Evolutionary conservation across 2,888 invertebrate genomes (phyloP), one percentile per base, ranked within the genome.

Genomic region (Bibio marci): DNA sequence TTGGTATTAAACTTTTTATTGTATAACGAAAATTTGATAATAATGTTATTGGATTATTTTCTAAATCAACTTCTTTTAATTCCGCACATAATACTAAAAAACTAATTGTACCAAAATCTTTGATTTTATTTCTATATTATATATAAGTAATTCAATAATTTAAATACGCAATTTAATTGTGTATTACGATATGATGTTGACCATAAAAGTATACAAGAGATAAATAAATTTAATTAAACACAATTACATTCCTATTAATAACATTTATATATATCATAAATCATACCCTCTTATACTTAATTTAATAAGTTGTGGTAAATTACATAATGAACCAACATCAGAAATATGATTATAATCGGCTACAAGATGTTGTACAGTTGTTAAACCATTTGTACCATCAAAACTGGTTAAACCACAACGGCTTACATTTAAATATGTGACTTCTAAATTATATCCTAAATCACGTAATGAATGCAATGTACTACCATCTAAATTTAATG

Each of bases 311-410:
- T 62, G 46, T 1, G 56, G 44, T 18, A 80, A 55, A 15, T 70
- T 72, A 1, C 71, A 66, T 41, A 77, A 62, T 0, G 75, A 71
- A 31, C 71, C 70, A 33, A 77, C 57, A 42, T 77, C 71, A 38
- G 64, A 66, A 10, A 80, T 65, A 38, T 63, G 63, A 53, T 80
- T 80, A 35, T 70, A 68, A 32, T 71, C 64, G 0, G 76, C 78
- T 46, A 72, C 63, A 11, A 80, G 58, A 40, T 73, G 73, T 35
- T 69, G 65, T 14, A 80, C 52, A 18, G 65, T 65, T 4, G 71
- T 66, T 41, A 80, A 53, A 0, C 76, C 75, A 61, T 71, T 71
- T 6, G 76, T 69, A 7, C 78, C 79, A 49, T 80, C 80, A 44
- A 80, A 61, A 44, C 70, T 71, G 15, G 64, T 67, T 38, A 80